Evolutionary conservation across 2,888 invertebrate species (phyloP), one percentile per base, ranked within the genome.

Genomic region (Syritta pipiens): DNA sequence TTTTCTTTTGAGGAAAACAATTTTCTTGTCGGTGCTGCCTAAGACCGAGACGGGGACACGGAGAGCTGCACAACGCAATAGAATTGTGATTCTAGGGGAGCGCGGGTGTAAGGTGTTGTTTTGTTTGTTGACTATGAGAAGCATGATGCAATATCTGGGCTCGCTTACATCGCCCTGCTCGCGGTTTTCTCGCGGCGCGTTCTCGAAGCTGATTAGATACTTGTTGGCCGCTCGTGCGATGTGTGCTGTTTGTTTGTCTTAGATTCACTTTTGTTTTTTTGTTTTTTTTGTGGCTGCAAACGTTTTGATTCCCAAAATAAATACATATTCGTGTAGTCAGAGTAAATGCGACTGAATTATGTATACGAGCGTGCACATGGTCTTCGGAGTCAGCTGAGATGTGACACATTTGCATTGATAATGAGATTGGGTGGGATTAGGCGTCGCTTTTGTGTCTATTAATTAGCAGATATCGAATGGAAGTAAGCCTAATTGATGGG

Each of bases 141-240:
- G 24, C 22, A 63, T 63, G 63, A 63, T 63, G 63, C 63, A 63
- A 63, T 63, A 63, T 14, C 22, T 53, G n/a, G 49, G 42, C 17
- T 20, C 17, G 42, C 51, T 63, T 63, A 63, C 63, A 63, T 51
- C 17, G 46, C 22, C 4, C 30, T 19, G 12, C 12, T 51, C 48
- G 46, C 22, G 35, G n/a, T 63, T 40, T 40, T 37, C 12, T 9
- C 12, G n/a, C 35, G 12, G n/a, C n/a, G n/a, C n/a, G n/a, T 37
- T 12, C 12, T 10, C 28, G 48, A 10, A 2, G 35, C 51, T 51
- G 51, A 51, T 32, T 51, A 32, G 32, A 14, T 28, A 48, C 20
- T 49, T 30, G n/a, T n/a, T n/a, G n/a, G 28, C 20, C 1, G 49
- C n/a, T 51, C 49, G 49, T 51, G 32, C 14, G 14, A n/a, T n/a